A percentile compares a stretch with the other conserved stretches of the same genome.
Evolutionary conservation across 2,797 vertebrate species (phyloP).

Genomic region (Heteromormyrus szaboi): DNA sequence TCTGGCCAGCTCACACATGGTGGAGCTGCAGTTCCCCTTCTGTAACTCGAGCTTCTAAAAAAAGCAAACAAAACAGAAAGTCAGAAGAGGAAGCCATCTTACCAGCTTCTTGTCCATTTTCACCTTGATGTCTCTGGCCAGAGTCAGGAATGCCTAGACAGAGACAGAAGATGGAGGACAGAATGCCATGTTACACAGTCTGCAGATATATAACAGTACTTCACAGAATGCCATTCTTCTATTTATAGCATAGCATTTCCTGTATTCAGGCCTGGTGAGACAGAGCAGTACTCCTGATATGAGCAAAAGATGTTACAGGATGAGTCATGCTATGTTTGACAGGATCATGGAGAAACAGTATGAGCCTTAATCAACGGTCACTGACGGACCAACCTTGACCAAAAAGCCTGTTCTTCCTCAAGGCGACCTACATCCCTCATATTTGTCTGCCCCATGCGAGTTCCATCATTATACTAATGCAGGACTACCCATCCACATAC

Average conservation of each 20-base stretch:
- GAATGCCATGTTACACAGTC: not conserved
- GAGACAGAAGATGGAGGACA: conserved; percentile 18
- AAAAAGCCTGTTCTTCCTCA: not conserved
- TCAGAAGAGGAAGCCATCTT: conserved; percentile 39
- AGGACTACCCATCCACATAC: not conserved
- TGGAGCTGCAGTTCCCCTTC: not conserved
- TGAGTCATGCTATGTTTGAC: not conserved
- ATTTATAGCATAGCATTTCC: not conserved
- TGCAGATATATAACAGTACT: not conserved
- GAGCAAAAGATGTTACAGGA: not conserved
- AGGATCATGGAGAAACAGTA: not conserved
- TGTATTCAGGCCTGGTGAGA: not conserved
- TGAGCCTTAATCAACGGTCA: not conserved
- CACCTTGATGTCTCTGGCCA: conserved; percentile 96
- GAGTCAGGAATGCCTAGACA: conserved; percentile 84
- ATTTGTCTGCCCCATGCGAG: not conserved
- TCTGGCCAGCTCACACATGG: not conserved
- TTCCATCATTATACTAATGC: not conserved
- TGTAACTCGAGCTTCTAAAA: not conserved
- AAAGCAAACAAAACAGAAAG: not conserved
- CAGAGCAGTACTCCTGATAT: not conserved
- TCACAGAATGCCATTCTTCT: not conserved
- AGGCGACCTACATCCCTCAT: not conserved
- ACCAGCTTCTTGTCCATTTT: conserved; percentile 99
- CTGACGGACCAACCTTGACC: not conserved